Percentiles rank a stretch among this genome's conserved stretches.
Conservation (phyloP, 2,888 invertebrate genomes). For the Amaurobius ferox region DNA sequence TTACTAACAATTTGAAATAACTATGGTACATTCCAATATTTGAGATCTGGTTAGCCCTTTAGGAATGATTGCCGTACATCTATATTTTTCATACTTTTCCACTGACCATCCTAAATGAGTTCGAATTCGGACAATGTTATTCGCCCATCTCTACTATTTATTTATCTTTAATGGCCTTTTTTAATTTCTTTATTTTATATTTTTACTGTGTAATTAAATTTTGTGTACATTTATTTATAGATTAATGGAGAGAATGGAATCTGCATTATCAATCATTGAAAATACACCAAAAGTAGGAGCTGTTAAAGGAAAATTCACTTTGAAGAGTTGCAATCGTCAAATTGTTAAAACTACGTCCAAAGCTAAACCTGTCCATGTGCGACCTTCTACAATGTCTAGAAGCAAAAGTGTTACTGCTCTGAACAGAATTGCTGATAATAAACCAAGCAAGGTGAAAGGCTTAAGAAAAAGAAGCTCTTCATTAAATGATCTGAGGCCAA, state of each 20-base stretch:
- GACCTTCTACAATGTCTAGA: neutral
- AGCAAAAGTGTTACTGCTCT: neutral
- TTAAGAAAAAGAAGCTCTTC: conserved; percentile 18
- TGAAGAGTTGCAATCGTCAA: neutral
- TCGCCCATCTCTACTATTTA: too few species aligned
- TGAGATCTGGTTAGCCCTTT: too few species aligned
- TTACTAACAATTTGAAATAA: too few species aligned
- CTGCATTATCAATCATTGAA: neutral
- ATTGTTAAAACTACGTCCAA: conserved; percentile 7
- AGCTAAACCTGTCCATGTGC: neutral
- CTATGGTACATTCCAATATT: too few species aligned
- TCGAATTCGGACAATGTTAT: too few species aligned
- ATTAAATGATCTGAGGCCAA: conserved; percentile 9
- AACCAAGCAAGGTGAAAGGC: neutral
- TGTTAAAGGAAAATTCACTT: neutral
- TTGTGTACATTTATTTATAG: too few species aligned
- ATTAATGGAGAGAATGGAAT: neutral
- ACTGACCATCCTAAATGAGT: too few species aligned
- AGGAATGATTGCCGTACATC: too few species aligned
- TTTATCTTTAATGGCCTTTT: too few species aligned
- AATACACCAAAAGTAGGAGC: neutral
- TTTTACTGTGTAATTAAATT: too few species aligned
- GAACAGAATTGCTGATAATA: neutral
- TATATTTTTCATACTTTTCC: too few species aligned
- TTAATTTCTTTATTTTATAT: too few species aligned